Evolutionary conservation across 2,888 invertebrate species (phyloP).

Genomic region (Prosopocoilus inquinatus): DNA sequence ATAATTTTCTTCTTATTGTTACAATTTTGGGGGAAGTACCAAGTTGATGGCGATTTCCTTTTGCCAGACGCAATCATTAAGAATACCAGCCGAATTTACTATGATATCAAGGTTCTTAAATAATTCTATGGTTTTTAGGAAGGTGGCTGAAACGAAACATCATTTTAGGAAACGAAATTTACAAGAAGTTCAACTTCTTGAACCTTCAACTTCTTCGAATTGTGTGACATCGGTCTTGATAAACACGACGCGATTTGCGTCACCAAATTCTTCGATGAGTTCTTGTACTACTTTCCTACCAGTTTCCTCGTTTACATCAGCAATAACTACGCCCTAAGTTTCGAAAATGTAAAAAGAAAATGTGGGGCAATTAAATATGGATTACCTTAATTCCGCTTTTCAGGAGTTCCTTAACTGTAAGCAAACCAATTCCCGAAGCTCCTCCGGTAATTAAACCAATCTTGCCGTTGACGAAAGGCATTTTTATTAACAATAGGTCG

Average conservation of each 20-base stretch:
- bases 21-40: background rate
- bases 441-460: slow-evolving; percentile 54
- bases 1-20: too few relatives aligned
- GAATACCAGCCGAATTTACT: slow-evolving; percentile 15
- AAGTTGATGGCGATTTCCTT: slow-evolving; percentile 13
- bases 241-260: slow-evolving; percentile 13
- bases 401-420: slow-evolving; percentile 51
- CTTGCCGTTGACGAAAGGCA: slow-evolving; percentile 34
- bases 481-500: too few relatives aligned
- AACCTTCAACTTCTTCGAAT: slow-evolving; percentile 21
- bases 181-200: background rate
- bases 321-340: slow-evolving; percentile 18
- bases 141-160: slow-evolving; percentile 8
- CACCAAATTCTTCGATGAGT: slow-evolving; percentile 12
- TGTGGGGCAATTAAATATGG: too few relatives aligned
- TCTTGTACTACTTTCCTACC: slow-evolving; percentile 11
- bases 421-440: slow-evolving; percentile 56
- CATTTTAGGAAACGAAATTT: background rate
- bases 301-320: slow-evolving; percentile 14
- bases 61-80: slow-evolving; percentile 11
- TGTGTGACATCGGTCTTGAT: slow-evolving; percentile 17
- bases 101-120: slow-evolving; percentile 13
- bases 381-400: slow-evolving; percentile 46
- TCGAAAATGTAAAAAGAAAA: too few relatives aligned
- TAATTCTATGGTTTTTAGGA: slow-evolving; percentile 12